Conservation (phyloP, 2,888 invertebrate genomes). For the Aromia moschata region DNA sequence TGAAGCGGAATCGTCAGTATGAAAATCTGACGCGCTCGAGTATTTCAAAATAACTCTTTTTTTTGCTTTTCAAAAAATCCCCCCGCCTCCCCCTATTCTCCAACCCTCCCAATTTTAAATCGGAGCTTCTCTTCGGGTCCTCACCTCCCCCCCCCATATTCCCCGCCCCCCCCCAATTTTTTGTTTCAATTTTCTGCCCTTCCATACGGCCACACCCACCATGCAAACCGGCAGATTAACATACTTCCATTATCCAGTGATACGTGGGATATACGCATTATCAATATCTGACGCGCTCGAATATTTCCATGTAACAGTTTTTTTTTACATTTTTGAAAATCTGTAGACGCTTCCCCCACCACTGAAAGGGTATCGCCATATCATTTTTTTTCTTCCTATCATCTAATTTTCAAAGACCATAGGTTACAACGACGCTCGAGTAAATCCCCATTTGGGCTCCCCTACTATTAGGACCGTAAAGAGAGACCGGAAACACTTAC, state of each 20-base stretch:
- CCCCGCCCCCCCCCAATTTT: not conserved
- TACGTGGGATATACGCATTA: slow-evolving; percentile 1
- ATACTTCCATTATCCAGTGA: not conserved
- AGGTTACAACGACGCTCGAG: too few species aligned
- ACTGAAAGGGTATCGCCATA: too few species aligned
- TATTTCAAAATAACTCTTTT: slow-evolving; percentile 9
- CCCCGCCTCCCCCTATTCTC: not conserved
- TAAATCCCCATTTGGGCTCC: too few species aligned
- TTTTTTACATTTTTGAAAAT: slow-evolving; percentile 1
- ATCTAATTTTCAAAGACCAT: too few species aligned
- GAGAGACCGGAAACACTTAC: too few species aligned
- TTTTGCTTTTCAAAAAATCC: slow-evolving; percentile 1
- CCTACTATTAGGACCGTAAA: too few species aligned
- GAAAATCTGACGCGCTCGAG: slow-evolving; percentile 11
- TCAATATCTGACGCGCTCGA: slow-evolving; percentile 9
- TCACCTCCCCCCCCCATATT: not conserved
- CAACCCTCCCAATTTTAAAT: not conserved
- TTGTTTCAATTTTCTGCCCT: slow-evolving; percentile 2
- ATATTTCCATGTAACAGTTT: slow-evolving; percentile 2
- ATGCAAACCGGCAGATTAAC: slow-evolving; percentile 7
- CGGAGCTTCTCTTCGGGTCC: not conserved
- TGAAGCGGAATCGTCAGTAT: slow-evolving; percentile 6
- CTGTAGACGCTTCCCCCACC: not conserved
- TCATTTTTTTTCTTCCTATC: too few species aligned
- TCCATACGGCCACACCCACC: slow-evolving; percentile 3